Percentiles rank a stretch among this genome's conserved stretches.
These are phyloP conservation scores for Brachyalestes nurse DNA, from an alignment of 2,797 vertebrate genomes.

Conservation along the genomic window DNA sequence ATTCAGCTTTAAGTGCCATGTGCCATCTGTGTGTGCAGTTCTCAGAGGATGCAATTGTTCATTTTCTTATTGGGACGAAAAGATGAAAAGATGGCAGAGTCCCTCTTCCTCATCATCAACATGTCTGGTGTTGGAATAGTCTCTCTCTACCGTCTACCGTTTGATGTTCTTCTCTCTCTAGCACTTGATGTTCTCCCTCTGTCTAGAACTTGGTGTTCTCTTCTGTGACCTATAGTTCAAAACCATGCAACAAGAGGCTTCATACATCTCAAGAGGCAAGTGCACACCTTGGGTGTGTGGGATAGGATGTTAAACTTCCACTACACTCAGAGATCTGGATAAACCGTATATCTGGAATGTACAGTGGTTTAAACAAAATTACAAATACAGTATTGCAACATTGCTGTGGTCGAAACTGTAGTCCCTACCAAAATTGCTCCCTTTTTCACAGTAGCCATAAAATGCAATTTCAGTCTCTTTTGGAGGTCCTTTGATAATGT, in stretches of 20 bases:
- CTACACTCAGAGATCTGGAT: too few species aligned
- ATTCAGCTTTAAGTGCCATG: constrained; percentile 15
- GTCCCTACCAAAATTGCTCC: too few species aligned
- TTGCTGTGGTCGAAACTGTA: too few species aligned
- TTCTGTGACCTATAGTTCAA: background rate
- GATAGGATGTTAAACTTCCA: background rate
- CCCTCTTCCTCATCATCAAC: background rate
- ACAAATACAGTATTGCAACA: too few species aligned
- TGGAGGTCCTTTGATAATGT: too few species aligned
- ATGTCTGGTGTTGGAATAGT: background rate
- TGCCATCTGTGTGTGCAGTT: background rate
- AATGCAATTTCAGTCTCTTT: too few species aligned
- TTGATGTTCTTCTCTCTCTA: background rate
- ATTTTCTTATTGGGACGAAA: background rate
- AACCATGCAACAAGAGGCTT: background rate
- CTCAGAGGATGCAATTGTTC: constrained; percentile 3
- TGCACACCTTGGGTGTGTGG: background rate
- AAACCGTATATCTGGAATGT: too few species aligned
- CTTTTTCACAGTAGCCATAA: too few species aligned
- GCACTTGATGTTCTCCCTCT: background rate
- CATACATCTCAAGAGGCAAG: background rate
- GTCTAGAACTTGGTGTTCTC: constrained; percentile 1
- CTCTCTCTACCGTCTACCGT: background rate
- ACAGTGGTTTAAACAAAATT: too few species aligned
- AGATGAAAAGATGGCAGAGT: constrained; percentile 8